Evolutionary conservation across 2,113 vertebrate species (phyloP).

Genomic region (Callocephalon fimbriatum): DNA sequence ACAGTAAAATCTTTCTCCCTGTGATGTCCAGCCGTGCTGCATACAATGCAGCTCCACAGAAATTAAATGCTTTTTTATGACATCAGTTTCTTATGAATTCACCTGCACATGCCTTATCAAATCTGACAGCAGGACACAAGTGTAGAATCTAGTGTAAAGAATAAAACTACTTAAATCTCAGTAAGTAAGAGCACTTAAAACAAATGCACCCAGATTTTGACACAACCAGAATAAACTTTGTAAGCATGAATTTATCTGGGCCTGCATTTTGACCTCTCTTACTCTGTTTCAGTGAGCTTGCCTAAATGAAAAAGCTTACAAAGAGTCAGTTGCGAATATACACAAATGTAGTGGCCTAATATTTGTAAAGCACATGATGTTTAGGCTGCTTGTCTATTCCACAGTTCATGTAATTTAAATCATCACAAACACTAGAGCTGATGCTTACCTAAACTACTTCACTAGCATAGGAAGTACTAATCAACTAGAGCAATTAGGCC

Average conservation of each 20-base stretch:
- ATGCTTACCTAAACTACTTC: background rate
- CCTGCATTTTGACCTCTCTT: background rate
- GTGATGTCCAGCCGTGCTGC: background rate
- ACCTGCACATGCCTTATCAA: background rate
- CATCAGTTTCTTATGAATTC: background rate
- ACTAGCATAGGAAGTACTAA: background rate
- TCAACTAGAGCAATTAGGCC: background rate
- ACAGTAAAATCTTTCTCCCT: background rate
- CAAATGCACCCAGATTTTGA: background rate
- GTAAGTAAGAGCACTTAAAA: background rate
- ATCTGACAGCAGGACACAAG: background rate
- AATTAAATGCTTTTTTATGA: background rate
- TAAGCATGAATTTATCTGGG: background rate
- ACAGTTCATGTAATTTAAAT: fast-evolving
- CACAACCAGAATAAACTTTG: background rate
- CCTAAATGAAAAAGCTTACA: background rate
- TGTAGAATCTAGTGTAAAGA: background rate
- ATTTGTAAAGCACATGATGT: fast-evolving
- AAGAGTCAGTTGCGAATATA: background rate
- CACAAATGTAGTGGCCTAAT: background rate
- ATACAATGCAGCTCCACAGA: background rate
- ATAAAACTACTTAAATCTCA: background rate
- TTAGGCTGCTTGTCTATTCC: background rate
- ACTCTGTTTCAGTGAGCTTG: background rate
- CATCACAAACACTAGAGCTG: background rate